Base-by-base conservation (phyloP, 1,140 invertebrate species). In the Drosophila malerkotliana region DNA sequence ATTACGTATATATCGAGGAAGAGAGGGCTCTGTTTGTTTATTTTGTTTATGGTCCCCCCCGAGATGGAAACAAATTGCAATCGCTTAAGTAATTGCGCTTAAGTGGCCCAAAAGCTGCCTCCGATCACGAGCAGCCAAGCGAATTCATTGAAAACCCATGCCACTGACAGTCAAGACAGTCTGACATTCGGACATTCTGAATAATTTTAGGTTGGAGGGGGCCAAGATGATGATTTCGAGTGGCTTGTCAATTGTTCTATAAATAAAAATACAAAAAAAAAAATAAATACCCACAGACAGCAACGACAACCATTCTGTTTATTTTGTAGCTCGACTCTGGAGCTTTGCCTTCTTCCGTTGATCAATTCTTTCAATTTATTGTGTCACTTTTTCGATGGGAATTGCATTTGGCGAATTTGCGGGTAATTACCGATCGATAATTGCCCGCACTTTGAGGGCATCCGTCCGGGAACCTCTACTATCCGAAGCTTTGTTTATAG, bases 51-150 rank as follows among this genome's bases (percentile, higher is more conserved):
- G 54, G 41, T 57, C 39, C 1, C 45, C 45, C 55, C 59, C 63
- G 64, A 85, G 81, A 87, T 85, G 82, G 63, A 88, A 87, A 88
- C 79, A 87, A 87, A 87, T 87, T 87, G 82, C 74, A 82, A 21
- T 64, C 79, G 83, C 21, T 21, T 21, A 21, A 21, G 21, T 85
- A 85, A 85, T 85, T 87, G 82, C 49, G 78, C 75, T 87, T 79
- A 87, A 87, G 82, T 87, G 83, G 79, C 74, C 71, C 56, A 81
- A 72, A 72, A 67, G 52, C 72, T 44, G 44, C 67, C 66, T 49
- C 63, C 64, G 56, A 79, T 79, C 71, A 79, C 71, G 63, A 77
- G 73, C 55, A 21, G 21, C 21, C 21, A 21, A 60, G 62, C 61
- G 64, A 55, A 71, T 83, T 84, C 74, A 84, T 84, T 84, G 80